A percentile compares a stretch with the other conserved stretches of the same genome.
These are phyloP conservation scores for Labeo catla DNA, from an alignment of 2,113 vertebrate species.

Conservation along the genomic window DNA sequence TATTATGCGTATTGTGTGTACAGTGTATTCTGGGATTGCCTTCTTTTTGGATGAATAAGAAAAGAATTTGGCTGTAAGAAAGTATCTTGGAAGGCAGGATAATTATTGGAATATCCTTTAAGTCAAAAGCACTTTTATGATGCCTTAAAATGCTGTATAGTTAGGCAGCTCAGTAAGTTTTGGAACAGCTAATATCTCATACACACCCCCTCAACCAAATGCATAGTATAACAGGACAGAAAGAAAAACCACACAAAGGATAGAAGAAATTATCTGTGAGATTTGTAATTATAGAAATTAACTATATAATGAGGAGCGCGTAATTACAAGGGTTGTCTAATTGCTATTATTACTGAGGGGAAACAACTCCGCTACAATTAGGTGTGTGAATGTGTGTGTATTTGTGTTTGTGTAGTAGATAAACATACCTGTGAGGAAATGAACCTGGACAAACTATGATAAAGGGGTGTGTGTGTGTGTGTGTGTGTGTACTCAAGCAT, in stretches of 20 bases:
- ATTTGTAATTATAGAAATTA: slow-evolving; percentile 90
- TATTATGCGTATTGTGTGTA: neutral
- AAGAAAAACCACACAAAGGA: slow-evolving; percentile 65
- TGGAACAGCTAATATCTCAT: slow-evolving; percentile 5
- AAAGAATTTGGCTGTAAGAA: neutral
- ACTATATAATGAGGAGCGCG: slow-evolving; percentile 82
- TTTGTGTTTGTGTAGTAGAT: slow-evolving; percentile 46
- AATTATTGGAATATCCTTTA: neutral
- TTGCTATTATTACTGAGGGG: slow-evolving; percentile 86
- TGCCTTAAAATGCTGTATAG: neutral
- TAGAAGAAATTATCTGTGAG: slow-evolving; percentile 77
- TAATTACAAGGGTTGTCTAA: slow-evolving; percentile 85
- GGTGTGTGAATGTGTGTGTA: slow-evolving; percentile 33
- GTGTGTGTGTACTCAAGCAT: neutral
- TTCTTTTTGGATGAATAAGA: neutral
- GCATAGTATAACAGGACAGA: slow-evolving; percentile 3
- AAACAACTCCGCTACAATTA: slow-evolving; percentile 77
- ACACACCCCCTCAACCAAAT: slow-evolving; percentile 4
- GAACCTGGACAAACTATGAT: neutral
- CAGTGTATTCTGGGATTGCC: neutral
- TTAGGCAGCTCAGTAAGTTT: neutral
- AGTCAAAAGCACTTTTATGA: neutral
- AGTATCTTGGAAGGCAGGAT: neutral
- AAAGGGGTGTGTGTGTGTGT: slow-evolving; percentile 43
- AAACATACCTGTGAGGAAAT: slow-evolving; percentile 30